Evolutionary conservation across 2,113 vertebrate genomes (phyloP).

Genomic region (Oryzias woworae): DNA sequence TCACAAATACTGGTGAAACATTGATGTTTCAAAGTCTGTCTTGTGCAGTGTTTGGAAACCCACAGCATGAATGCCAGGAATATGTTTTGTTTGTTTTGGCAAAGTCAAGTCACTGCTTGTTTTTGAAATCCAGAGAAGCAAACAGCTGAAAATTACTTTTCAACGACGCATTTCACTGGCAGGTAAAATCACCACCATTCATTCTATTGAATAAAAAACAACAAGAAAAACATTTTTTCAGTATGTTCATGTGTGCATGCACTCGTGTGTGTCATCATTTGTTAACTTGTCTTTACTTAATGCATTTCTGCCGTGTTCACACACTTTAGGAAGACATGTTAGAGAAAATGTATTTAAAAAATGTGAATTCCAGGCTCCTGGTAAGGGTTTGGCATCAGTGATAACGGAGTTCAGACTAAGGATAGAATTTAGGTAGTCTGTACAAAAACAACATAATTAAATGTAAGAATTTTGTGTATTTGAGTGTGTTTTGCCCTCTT

Average conservation of each 20-base stretch:
- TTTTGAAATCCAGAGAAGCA: constrained; percentile 21
- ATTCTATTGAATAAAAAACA: not conserved
- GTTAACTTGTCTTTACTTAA: not conserved
- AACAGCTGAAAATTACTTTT: not conserved
- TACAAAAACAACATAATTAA: no score
- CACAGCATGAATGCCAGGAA: constrained; percentile 55
- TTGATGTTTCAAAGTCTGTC: constrained; percentile 37
- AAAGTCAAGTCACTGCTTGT: constrained; percentile 25
- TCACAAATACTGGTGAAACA: constrained; percentile 46
- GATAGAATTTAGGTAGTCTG: no score
- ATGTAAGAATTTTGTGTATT: no score
- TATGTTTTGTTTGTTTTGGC: constrained; percentile 70
- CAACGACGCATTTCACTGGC: not conserved
- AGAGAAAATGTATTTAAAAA: no score
- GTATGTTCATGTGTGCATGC: no score
- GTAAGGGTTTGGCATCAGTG: no score
- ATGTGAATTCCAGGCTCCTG: no score
- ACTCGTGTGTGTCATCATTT: no score
- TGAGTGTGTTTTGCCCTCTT: no score
- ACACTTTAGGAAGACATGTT: no score
- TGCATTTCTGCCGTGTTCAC: not conserved
- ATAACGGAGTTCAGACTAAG: no score
- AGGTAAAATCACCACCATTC: fast-evolving
- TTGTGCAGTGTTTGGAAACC: constrained; percentile 52
- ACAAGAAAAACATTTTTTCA: not conserved